These are phyloP conservation scores for Melierax canorus DNA, from an alignment of 2,113 vertebrate species.

Conservation along the genomic window DNA sequence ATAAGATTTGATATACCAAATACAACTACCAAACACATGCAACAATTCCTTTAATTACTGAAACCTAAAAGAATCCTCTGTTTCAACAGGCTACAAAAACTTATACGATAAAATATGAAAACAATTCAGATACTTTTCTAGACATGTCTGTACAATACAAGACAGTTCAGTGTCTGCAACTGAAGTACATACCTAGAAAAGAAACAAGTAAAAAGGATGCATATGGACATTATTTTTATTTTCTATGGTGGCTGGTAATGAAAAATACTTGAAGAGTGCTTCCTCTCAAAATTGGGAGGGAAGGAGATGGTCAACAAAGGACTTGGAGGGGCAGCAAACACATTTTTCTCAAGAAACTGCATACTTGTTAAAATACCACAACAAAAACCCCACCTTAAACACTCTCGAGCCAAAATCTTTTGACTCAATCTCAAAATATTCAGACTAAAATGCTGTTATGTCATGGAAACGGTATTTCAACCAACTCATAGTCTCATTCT, in stretches of 20 bases:
- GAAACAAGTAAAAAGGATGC: background rate
- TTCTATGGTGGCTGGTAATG: background rate
- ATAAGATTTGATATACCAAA: background rate
- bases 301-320: background rate
- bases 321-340: background rate
- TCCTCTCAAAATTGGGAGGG: background rate
- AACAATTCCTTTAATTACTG: background rate
- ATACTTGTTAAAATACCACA: background rate
- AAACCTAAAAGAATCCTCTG: background rate
- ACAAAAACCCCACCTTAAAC: background rate
- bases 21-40: background rate
- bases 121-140: constrained; percentile 15
- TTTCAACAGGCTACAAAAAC: background rate
- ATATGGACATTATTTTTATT: background rate
- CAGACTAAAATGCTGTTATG: background rate
- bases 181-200: background rate
- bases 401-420: background rate
- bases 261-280: background rate
- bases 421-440: background rate
- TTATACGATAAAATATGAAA: background rate
- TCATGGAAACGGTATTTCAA: background rate
- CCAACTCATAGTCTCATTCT: background rate
- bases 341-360: background rate
- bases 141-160: constrained; percentile 1
- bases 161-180: background rate